Percentiles rank a stretch among this genome's conserved stretches.
Evolutionary conservation across 2,113 vertebrate genomes (phyloP).

Genomic region (Sebastes schlegelii): DNA sequence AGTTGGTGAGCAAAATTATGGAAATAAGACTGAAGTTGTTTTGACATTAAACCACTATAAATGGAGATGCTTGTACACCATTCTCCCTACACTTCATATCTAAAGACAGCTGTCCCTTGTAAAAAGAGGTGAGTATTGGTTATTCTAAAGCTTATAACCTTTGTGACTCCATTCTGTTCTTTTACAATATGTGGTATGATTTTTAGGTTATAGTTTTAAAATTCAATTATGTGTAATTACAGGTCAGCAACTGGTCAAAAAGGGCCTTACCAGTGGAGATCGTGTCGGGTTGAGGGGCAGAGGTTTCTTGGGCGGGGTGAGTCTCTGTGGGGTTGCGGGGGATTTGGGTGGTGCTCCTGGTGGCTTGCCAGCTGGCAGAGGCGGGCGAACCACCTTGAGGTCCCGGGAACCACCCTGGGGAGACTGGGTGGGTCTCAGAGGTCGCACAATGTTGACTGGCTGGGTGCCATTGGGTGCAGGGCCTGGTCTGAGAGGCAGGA

Average conservation of each 20-base stretch:
- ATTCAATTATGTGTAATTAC: not conserved
- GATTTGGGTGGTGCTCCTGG: conserved; percentile 70
- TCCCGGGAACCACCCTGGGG: conserved; percentile 40
- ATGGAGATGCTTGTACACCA: not conserved
- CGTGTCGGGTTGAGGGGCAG: conserved; percentile 87
- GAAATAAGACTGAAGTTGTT: not conserved
- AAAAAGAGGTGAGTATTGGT: not conserved
- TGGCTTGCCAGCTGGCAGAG: conserved; percentile 72
- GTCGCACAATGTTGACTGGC: conserved; percentile 88
- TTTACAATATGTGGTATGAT: not conserved
- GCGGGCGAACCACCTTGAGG: conserved; percentile 78
- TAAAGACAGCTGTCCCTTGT: not conserved
- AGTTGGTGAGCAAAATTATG: not conserved
- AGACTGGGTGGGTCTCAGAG: conserved; percentile 78
- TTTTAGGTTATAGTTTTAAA: not conserved
- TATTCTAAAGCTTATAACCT: not conserved
- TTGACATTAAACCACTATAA: not conserved
- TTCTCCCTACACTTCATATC: not conserved
- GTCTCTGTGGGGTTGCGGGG: conserved; percentile 71
- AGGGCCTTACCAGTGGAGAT: conserved; percentile 82
- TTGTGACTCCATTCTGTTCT: not conserved
- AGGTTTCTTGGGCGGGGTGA: conserved; percentile 88
- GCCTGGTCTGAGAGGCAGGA: conserved; percentile 74
- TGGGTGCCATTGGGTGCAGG: conserved; percentile 76
- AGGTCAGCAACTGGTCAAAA: not conserved